These are phyloP conservation scores for Thunnus maccoyii DNA, from an alignment of 2,113 vertebrate species.

Conservation along the genomic window DNA sequence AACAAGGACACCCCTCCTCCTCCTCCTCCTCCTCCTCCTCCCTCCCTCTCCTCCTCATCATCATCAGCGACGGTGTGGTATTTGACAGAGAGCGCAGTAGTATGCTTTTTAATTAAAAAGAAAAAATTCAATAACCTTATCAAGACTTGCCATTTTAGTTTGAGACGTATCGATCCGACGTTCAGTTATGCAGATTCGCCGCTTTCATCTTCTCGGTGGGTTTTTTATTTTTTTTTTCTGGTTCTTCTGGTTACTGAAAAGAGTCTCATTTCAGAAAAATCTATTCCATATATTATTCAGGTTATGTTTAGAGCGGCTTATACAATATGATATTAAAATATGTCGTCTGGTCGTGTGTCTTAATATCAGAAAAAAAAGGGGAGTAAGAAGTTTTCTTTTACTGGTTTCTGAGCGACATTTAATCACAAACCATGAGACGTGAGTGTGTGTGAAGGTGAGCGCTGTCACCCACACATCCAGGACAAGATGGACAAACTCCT, in stretches of 20 bases:
- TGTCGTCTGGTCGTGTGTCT: constrained; percentile 19
- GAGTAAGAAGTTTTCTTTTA: too few relatives aligned
- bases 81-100: constrained; percentile 64
- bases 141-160: constrained; percentile 81
- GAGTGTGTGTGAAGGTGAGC: constrained; percentile 54
- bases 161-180: constrained; percentile 78
- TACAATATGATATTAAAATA: constrained; percentile 50
- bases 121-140: constrained; percentile 83
- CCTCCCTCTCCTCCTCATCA: constrained; percentile 12
- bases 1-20: constrained; percentile 47
- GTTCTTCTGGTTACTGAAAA: constrained; percentile 60
- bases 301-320: constrained; percentile 60
- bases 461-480: constrained; percentile 33
- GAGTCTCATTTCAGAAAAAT: constrained; percentile 74
- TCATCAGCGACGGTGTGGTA: constrained; percentile 29
- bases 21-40: constrained; percentile 16
- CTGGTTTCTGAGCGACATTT: too few relatives aligned
- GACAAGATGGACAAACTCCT: constrained; percentile 60
- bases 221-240: too few relatives aligned
- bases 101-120: constrained; percentile 85
- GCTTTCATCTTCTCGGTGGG: constrained; percentile 72
- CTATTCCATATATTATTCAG: constrained; percentile 74
- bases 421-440: not conserved
- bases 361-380: not conserved
- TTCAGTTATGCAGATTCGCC: constrained; percentile 79